Evolutionary conservation across 2,113 vertebrate genomes (phyloP), one percentile per base, ranked within the genome.

Genomic region (Hyla sarda): DNA sequence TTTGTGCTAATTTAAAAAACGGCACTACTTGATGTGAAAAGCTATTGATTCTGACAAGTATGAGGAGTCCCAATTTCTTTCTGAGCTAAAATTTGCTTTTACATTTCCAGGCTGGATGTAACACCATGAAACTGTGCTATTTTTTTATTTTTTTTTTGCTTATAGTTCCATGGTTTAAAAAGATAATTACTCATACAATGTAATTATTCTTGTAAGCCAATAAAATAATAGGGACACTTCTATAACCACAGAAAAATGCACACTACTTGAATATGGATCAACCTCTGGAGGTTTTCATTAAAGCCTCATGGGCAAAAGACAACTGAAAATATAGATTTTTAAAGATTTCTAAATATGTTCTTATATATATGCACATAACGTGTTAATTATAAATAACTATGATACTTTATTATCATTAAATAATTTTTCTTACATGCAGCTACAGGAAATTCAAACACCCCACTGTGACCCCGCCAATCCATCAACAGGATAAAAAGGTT

Each of bases 31-130:
- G 87, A 87, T 21, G 17, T 7, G 21, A 37, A 76, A 88, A 80
- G 30, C 75, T 79, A 79, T 85, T 71, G 75, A 79, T 69, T 85
- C 34, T 54, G 84, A 85, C 84, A 85, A 34, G 60, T 80, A 71
- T 79, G 60, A 79, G 75, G 65, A 79, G 84, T 69, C 48, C 47
- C 30, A 85, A 69, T 85, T 28, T 48, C 75, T 85, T 32, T 67
- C 5, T 79, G 75, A 71, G 60, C 71, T 85, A 37, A 78, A 41
- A 34, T 41, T 47, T 79, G 74, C 45, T 45, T 79, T 56, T 71
- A 54, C 23, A 8, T 79, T 48, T 71, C 77, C 41, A 78, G 34
- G 58, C 28, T 30, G 48, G 75, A 85, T 79, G 52, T 37, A 56
- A 85, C 37, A 69, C 32, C 14, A 19, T 50, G 45, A 13, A 28